phyloP scores from a whole-genome alignment of 30 jellyfish, hydroid and myxozoan species.

The Rhopilema esculentum region DNA sequence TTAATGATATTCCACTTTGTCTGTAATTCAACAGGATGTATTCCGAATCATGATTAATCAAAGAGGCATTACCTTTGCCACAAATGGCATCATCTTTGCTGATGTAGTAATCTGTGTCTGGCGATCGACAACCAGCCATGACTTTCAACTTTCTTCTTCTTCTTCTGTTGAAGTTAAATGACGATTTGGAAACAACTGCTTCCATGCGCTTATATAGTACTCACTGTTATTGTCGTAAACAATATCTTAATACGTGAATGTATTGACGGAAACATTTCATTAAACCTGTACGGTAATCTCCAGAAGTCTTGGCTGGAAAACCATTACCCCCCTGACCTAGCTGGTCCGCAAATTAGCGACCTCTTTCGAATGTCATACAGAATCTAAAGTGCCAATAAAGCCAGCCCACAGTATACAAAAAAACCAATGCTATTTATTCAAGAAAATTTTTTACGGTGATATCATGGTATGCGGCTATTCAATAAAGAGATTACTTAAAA shows the following conservation, averaged over 20 bases:
- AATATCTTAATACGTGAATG: slow-evolving; percentile 15
- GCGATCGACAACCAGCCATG: neutral
- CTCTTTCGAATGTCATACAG: neutral
- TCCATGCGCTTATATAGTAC: neutral
- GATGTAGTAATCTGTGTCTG: neutral
- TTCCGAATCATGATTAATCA: neutral
- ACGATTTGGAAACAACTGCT: neutral
- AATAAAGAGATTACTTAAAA: too few relatives aligned
- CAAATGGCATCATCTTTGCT: slow-evolving; percentile 3
- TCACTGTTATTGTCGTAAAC: slow-evolving; percentile 8
- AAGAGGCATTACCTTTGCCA: slow-evolving; percentile 27
- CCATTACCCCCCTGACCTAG: slow-evolving; percentile 10
- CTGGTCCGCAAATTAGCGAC: slow-evolving; percentile 5
- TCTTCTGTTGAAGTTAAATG: neutral
- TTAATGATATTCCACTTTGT: too few relatives aligned
- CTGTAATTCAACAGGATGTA: neutral
- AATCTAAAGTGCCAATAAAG: neutral
- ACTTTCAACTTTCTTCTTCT: neutral
- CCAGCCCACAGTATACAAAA: too few relatives aligned
- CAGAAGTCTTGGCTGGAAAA: neutral
- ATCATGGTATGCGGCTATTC: too few relatives aligned
- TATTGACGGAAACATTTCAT: slow-evolving; percentile 47
- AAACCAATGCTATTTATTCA: too few relatives aligned
- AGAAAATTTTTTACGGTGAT: too few relatives aligned
- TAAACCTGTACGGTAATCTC: neutral